Conservation (phyloP, 2,113 vertebrate genomes). For the Rhabdornis inornatus region DNA sequence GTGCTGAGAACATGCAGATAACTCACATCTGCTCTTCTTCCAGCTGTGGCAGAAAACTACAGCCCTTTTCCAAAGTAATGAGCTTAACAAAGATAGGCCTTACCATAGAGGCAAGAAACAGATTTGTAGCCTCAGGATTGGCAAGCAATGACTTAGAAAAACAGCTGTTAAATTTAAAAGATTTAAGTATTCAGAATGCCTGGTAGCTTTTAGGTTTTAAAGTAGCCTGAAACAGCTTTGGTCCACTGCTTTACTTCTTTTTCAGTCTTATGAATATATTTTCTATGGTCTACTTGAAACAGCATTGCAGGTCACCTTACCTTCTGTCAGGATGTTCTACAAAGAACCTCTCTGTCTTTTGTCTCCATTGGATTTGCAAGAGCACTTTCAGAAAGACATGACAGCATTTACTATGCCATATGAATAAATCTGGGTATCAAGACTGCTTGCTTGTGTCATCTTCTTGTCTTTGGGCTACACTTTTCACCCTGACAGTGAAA, state of each 20-base stretch:
- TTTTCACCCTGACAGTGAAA: background rate
- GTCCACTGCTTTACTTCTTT: background rate
- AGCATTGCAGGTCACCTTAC: background rate
- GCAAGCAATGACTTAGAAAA: background rate
- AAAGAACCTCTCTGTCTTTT: background rate
- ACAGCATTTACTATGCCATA: background rate
- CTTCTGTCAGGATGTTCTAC: background rate
- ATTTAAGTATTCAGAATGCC: background rate
- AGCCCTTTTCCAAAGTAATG: background rate
- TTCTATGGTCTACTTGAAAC: background rate
- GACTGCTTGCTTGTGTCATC: background rate
- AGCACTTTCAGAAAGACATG: background rate
- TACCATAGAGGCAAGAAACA: background rate
- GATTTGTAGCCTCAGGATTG: background rate
- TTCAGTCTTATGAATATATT: background rate
- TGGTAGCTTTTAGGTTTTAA: background rate
- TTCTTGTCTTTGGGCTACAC: background rate
- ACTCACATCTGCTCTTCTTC: background rate
- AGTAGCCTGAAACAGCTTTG: background rate
- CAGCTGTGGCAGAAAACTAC: background rate
- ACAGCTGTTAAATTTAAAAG: background rate
- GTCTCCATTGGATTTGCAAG: background rate
- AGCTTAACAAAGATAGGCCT: background rate
- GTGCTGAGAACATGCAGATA: background rate
- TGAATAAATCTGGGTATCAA: background rate